Base-by-base conservation (phyloP, 2,797 vertebrate genomes). In the Nasua narica region DNA sequence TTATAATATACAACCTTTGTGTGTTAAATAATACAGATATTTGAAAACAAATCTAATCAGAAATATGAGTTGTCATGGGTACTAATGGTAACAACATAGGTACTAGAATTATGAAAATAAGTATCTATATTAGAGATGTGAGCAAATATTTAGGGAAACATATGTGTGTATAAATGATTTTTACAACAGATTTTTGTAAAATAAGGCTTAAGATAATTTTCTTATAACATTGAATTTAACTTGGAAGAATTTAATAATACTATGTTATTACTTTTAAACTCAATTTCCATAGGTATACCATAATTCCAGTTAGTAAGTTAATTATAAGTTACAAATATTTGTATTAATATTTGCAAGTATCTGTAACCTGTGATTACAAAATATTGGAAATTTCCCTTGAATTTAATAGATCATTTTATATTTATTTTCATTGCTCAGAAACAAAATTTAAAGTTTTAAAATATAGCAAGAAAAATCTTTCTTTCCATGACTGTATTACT, bases 41-140 rank as follows among this genome's bases (percentile, higher is more conserved):
- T 84, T 72, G 18, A 96, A 92, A 89, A 4, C 9, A 91, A 93
- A 92, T 72, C 29, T 91, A 79, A 86, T 70, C n/a, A 77, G 15
- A 77, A 4, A n/a, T 78, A 60, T 35, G 82, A 82, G 40, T 58
- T 88, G 3, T 18, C 15, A 65, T n/a, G 3, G 15, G 62, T 65
- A 65, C 32, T n/a, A 65, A 65, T 18, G 32, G 32, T 65, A 65
- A n/a, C 32, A 18, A 65, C 15, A n/a, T 7, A 15, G 15, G 6
- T 37, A 21, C 0, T 21, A 81, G 86, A 77, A 19, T 83, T 23
- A 18, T 19, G 3, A 19, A 94, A 67, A 19, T 12, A 65, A 32
- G 5, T 74, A 83, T 67, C 18, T 93, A 0, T 72, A 74, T 70
- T 95, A 78, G 18, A 86, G 7, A 91, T 48, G 2, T 76, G 9